These are phyloP conservation scores for Noturus placidus DNA, from an alignment of 2,113 vertebrate genomes.

Conservation along the genomic window DNA sequence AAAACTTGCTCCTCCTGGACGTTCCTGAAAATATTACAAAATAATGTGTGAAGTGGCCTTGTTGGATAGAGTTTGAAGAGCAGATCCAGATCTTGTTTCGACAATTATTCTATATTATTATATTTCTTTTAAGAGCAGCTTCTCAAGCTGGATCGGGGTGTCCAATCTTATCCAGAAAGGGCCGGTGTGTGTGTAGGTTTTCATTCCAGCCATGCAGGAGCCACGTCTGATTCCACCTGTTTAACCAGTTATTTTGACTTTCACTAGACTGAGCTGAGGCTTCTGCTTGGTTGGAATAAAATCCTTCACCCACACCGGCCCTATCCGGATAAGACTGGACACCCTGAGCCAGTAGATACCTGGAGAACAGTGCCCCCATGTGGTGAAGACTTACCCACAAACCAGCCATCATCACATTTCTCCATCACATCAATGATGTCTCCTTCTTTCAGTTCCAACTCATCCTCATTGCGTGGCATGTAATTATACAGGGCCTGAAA, in stretches of 20 bases:
- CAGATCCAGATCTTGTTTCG: not conserved
- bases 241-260: no score
- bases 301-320: no score
- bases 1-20: slow-evolving; percentile 87
- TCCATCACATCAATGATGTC: slow-evolving; percentile 90
- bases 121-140: not conserved
- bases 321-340: no score
- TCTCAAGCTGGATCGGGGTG: not conserved
- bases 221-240: no score
- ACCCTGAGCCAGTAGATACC: not conserved
- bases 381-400: slow-evolving; percentile 79
- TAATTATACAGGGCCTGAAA: slow-evolving; percentile 91
- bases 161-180: no score
- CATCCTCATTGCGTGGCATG: slow-evolving; percentile 85
- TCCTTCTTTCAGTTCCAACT: slow-evolving; percentile 86
- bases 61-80: not conserved
- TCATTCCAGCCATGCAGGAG: no score
- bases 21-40: slow-evolving; percentile 74
- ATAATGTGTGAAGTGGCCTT: not conserved
- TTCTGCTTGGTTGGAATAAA: no score
- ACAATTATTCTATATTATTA: not conserved
- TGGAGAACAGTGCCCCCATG: slow-evolving; percentile 38
- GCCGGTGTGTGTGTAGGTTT: no score
- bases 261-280: no score
- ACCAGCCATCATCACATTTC: slow-evolving; percentile 91